A percentile compares a stretch with the other conserved stretches of the same genome.
Conservation (phyloP, 2,113 vertebrate genomes). For the Empidonax traillii region DNA sequence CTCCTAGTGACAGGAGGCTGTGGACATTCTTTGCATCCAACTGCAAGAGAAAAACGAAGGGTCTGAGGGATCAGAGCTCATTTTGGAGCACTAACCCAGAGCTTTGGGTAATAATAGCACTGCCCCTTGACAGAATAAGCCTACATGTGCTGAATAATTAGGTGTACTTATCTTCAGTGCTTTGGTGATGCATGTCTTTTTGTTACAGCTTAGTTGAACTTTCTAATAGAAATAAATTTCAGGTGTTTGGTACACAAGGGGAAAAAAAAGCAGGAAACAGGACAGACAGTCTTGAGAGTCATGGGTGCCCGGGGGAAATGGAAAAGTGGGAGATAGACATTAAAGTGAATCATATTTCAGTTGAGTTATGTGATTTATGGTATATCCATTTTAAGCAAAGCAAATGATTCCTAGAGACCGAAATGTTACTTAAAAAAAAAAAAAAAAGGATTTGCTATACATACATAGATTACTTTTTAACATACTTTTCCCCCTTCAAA, state of each 20-base stretch:
- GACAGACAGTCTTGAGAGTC: background rate
- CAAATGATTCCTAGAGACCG: background rate
- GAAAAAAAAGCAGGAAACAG: fast-evolving
- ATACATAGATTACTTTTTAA: background rate
- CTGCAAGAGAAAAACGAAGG: background rate
- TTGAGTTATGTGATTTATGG: background rate
- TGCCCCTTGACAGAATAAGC: background rate
- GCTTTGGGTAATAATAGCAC: background rate
- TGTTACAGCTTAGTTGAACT: background rate
- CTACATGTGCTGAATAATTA: background rate
- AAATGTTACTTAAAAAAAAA: background rate
- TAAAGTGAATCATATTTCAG: background rate
- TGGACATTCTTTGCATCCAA: background rate
- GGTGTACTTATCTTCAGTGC: background rate
- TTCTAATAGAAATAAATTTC: background rate
- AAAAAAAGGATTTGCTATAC: background rate
- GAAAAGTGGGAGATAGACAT: background rate
- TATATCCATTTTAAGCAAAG: background rate
- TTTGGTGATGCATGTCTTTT: background rate
- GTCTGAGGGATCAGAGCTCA: background rate
- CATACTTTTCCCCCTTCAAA: background rate
- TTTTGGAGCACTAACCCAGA: background rate
- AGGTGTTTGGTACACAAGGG: background rate
- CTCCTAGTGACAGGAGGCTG: background rate
- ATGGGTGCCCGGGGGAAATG: background rate